Evolutionary conservation across 2,113 vertebrate genomes (phyloP).

Genomic region (Chamaea fasciata): DNA sequence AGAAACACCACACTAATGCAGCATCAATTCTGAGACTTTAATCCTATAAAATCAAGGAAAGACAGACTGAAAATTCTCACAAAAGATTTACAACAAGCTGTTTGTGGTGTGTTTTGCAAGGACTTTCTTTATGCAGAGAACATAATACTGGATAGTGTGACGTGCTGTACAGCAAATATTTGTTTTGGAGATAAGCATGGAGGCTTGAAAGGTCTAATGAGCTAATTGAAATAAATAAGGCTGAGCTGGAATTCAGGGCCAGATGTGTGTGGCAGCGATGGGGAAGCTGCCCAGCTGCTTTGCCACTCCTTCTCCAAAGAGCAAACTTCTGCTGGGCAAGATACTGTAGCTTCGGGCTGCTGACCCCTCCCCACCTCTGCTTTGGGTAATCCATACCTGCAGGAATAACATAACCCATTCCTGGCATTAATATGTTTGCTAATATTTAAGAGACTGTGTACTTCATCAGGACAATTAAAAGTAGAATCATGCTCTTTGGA

Average conservation of each 20-base stretch:
- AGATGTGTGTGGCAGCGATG: not conserved
- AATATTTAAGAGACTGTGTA: not conserved
- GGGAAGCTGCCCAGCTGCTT: conserved; percentile 4
- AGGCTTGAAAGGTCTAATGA: conserved; percentile 17
- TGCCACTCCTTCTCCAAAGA: not conserved
- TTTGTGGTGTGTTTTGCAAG: not conserved
- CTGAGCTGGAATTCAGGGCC: not conserved
- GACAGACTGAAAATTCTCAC: not conserved
- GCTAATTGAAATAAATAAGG: conserved; percentile 54
- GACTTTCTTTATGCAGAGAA: not conserved
- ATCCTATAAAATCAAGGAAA: not conserved
- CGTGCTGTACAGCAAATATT: not conserved
- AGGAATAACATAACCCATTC: not conserved
- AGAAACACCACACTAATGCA: not conserved
- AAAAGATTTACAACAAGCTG: not conserved
- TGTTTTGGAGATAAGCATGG: conserved; percentile 35
- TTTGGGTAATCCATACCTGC: not conserved
- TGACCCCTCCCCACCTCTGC: not conserved
- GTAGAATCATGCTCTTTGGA: not conserved
- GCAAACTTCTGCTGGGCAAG: not conserved
- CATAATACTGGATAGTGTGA: not conserved
- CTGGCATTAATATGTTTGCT: not conserved
- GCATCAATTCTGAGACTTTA: not conserved
- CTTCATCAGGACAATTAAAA: not conserved
- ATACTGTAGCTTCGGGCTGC: not conserved